Base-by-base conservation (phyloP, 2,113 vertebrate genomes). In the Clarias gariepinus region DNA sequence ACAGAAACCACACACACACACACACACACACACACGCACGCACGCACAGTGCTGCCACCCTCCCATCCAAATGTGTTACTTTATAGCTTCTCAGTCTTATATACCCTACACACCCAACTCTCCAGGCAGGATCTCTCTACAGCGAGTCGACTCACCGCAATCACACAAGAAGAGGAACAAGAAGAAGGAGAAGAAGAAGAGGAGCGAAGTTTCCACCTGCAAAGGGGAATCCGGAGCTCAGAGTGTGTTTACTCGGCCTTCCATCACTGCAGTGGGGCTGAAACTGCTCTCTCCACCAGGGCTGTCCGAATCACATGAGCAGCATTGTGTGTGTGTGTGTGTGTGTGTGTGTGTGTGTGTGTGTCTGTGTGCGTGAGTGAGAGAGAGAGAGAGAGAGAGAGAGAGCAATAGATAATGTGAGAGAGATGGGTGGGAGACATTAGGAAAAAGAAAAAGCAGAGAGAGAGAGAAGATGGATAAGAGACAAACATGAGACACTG, bases 291-390 rank as follows among this genome's bases (percentile, higher is more conserved):
- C 41, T 25, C 57, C 47, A 63, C 57, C 55, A 58, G 53, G 18
- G 55, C 77, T 79, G 53, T 58, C 77, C 18, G 58, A 68, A 69
- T 85, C 87, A 88, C 83, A 73, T 84, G 74, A 57, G 66, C 66
- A 71, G 71, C 53, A 18, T 47, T 82, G 2, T 36, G 36, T 16
- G 25, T 30, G 74, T 71, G 66, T 79, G 74, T 66, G 41, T 73
- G 69, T 81, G 80, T 82, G 85, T 76, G 68, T 87, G 68, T 87
- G 81, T 52, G 53, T 77, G 57, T 82, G 85, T 64, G 78, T 81
- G 77, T 86, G 85, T 81, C 63, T 79, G 23, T 81, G 77, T 60
- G 60, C 30, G 82, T 74, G 52, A 25, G 13, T 3, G 85, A 58
- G 86, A 3, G 15, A 60, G 5, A 9, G 86, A 63, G 86, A 8